Percentiles rank a stretch among this genome's conserved stretches.
Evolutionary conservation across 2,797 vertebrate species (phyloP).

Genomic region (Arnoldichthys spilopterus): DNA sequence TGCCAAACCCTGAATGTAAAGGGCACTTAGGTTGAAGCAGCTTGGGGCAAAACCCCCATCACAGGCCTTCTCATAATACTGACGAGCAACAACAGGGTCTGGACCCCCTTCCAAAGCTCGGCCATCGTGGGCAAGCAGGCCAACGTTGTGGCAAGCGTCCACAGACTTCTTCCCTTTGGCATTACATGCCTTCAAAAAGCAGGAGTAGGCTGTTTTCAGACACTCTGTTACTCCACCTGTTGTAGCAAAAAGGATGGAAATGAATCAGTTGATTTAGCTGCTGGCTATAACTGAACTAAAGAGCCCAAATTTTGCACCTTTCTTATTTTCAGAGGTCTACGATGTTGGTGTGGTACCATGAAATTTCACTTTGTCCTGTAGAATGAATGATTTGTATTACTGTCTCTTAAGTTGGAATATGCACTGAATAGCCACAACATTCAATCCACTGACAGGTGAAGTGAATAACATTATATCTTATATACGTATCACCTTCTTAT

Average conservation of each 20-base stretch:
- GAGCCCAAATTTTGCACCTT: not conserved
- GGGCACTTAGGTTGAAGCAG: slow-evolving; percentile 91
- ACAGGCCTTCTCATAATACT: slow-evolving; percentile 90
- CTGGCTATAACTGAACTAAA: not conserved
- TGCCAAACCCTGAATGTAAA: slow-evolving; percentile 85
- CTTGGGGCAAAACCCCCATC: slow-evolving; percentile 84
- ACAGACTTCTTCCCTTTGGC: slow-evolving; percentile 86
- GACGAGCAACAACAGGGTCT: slow-evolving; percentile 73
- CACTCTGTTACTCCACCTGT: slow-evolving; percentile 85
- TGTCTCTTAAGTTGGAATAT: too few species aligned
- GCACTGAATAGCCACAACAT: too few species aligned
- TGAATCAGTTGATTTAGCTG: not conserved
- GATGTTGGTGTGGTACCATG: too few species aligned
- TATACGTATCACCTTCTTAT: too few species aligned
- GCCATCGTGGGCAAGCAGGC: slow-evolving; percentile 86
- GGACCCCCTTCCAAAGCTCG: slow-evolving; percentile 73
- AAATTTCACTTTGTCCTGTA: too few species aligned
- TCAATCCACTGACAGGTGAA: too few species aligned
- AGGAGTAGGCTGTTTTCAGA: slow-evolving; percentile 86
- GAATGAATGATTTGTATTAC: too few species aligned
- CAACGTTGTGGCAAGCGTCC: slow-evolving; percentile 89
- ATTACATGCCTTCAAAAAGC: slow-evolving; percentile 86
- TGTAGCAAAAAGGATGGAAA: slow-evolving; percentile 15
- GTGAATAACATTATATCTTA: too few species aligned
- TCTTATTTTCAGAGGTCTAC: too few species aligned